Evolutionary conservation across 1,140 invertebrate genomes (phyloP).

Genomic region (Polypedilum pembai): DNA sequence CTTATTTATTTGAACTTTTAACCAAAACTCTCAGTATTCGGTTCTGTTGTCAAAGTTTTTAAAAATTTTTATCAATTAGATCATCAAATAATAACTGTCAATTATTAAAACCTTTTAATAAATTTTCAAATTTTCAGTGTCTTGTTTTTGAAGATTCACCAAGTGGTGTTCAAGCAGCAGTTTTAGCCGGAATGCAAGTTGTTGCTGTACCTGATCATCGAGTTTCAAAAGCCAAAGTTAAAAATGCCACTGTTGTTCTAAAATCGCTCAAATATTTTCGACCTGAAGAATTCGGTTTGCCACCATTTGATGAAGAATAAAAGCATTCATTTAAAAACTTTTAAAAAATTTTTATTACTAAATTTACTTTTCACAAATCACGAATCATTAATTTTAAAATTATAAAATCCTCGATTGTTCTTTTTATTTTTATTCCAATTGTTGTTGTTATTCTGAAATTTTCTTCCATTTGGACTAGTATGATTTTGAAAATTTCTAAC

Average conservation of each 20-base stretch:
- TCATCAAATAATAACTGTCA: no score
- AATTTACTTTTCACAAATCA: neutral
- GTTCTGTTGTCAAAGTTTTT: no score
- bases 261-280: neutral
- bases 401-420: neutral
- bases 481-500: neutral
- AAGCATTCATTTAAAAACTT: neutral
- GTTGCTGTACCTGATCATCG: neutral
- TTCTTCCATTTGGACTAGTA: neutral
- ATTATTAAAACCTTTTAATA: slow-evolving; percentile 29
- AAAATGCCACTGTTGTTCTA: slow-evolving; percentile 27
- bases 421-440: slow-evolving; percentile 7
- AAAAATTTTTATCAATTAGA: no score
- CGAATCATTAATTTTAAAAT: neutral
- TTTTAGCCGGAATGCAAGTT: neutral
- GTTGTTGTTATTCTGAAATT: neutral
- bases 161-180: slow-evolving; percentile 74
- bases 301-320: slow-evolving; percentile 47
- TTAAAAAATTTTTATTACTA: neutral
- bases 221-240: neutral
- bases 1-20: no score
- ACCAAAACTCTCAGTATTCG: no score
- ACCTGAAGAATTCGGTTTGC: neutral
- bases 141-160: slow-evolving; percentile 91
- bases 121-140: slow-evolving; percentile 52